A percentile compares a stretch with the other conserved stretches of the same genome.
Conservation (phyloP, 2,113 vertebrate species). For the Crotalus viridis region DNA sequence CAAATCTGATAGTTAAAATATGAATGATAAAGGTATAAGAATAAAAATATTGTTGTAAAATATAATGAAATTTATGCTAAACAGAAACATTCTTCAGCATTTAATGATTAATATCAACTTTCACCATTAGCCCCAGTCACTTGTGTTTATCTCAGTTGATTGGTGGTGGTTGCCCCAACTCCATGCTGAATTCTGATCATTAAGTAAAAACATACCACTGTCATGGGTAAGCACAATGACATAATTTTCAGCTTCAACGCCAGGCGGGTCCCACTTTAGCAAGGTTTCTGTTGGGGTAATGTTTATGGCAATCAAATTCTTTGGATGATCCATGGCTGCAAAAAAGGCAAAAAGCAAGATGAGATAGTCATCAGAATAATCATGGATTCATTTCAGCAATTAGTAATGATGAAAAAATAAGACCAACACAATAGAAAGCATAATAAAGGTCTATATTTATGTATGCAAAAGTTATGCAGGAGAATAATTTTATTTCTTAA, state of each 20-base stretch:
- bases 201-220: constrained; percentile 68
- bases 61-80: not conserved
- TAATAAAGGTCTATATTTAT: not conserved
- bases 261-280: constrained; percentile 84
- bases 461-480: not conserved
- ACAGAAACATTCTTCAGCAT: not conserved
- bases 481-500: not conserved
- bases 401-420: not conserved
- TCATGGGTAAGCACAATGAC: constrained; percentile 82
- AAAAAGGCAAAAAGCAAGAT: constrained; percentile 25
- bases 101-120: not conserved
- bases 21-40: not conserved
- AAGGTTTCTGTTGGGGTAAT: constrained; percentile 87
- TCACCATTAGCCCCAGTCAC: not conserved
- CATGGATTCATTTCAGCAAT: not conserved
- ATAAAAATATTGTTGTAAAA: not conserved
- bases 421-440: not conserved
- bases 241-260: constrained; percentile 87
- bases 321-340: constrained; percentile 90
- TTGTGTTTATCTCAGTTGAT: not conserved
- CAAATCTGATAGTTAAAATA: not conserved
- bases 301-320: constrained; percentile 82
- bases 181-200: not conserved
- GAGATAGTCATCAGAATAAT: not conserved
- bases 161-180: not conserved